These are phyloP conservation scores for Polypedilum pembai DNA, from an alignment of 1,140 invertebrate species.

Conservation along the genomic window DNA sequence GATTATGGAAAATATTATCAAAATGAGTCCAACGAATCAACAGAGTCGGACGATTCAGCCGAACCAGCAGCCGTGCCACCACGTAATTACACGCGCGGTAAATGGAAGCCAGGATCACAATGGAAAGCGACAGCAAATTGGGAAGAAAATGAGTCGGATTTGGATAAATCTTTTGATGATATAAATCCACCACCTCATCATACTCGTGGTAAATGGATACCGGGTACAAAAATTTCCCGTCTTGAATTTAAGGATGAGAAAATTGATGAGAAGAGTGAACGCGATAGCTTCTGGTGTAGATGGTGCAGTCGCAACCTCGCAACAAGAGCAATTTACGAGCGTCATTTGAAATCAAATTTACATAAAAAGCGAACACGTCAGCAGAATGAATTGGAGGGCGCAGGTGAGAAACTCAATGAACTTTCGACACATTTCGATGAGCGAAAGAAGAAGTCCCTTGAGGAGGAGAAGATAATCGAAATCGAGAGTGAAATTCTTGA, in stretches of 20 bases:
- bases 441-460: background rate
- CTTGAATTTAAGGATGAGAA: constrained; percentile 47
- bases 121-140: constrained; percentile 33
- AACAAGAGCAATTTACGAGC: constrained; percentile 62
- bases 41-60: constrained; percentile 49
- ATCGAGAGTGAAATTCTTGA: constrained; percentile 30
- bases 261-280: constrained; percentile 45
- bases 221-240: constrained; percentile 48
- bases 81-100: constrained; percentile 58
- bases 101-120: constrained; percentile 52
- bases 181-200: constrained; percentile 56
- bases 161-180: constrained; percentile 35
- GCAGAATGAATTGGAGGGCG: constrained; percentile 56
- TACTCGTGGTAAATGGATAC: constrained; percentile 70
- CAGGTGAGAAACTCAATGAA: constrained; percentile 38
- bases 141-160: constrained; percentile 35
- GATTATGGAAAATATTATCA: constrained; percentile 43
- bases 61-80: constrained; percentile 48
- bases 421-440: constrained; percentile 40
- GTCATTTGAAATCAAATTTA: constrained; percentile 63
- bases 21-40: constrained; percentile 52
- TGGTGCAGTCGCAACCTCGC: constrained; percentile 67
- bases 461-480: background rate
- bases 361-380: constrained; percentile 61
- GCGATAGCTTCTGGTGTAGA: constrained; percentile 66